Evolutionary conservation across 2,113 vertebrate species (phyloP), one percentile per base, ranked within the genome.

Genomic region (Cygnus atratus): DNA sequence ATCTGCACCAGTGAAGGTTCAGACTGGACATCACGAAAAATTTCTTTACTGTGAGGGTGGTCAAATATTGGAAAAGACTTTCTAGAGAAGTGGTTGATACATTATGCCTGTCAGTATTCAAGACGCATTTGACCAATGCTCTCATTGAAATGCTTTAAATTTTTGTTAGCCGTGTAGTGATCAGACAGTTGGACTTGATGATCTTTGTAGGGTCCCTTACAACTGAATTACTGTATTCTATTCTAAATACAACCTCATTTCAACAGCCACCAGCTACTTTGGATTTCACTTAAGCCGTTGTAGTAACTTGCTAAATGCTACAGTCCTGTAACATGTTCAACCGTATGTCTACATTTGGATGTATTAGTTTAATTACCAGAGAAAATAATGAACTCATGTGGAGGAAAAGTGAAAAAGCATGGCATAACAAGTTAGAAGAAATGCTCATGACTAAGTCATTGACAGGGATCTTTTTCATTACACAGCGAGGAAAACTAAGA

Each of bases 381-480:
- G 25, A 22, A 93, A 87, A 74, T n/a, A 43, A 44, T 52, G 44
- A 89, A 44, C 4, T 84, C 39, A 9, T 6, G 22, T 44, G 21
- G 17, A 83, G 37, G 2, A 76, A 57, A 74, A 77, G 22, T n/a
- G 33, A 52, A 81, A 74, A 92, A 88, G 12, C 9, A 33, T 19
- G 22, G 41, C 50, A 72, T 6, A 52, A 77, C 71, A 85, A 61
- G 3, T 20, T 39, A 18, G 71, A 79, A 52, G 13, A 87, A 81
- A 57, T 58, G 61, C 2, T 29, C 0, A 17, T 3, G 2, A 48
- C 6, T 41, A 6, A 70, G 22, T 57, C 29, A 39, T 39, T 20
- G 68, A 35, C 18, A 70, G 29, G 73, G 13, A 71, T 46, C 4
- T 21, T 90, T 65, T 54, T 75, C 20, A 33, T 74, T 75, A 67